Evolutionary conservation across 2,113 vertebrate genomes (phyloP), one percentile per base, ranked within the genome.

Genomic region (Corythoichthys intestinalis): DNA sequence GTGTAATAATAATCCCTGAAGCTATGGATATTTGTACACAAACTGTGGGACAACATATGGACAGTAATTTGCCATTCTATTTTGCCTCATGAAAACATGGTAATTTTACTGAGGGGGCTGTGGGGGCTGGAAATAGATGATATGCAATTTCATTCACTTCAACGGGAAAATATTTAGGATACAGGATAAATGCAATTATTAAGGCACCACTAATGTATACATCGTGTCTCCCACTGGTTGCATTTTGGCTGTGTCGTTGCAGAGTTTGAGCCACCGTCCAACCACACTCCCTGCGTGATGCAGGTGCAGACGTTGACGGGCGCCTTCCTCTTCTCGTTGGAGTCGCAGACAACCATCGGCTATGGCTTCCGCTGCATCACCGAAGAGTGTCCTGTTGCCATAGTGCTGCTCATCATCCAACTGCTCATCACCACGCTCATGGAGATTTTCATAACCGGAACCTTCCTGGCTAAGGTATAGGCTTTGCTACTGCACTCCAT

Each of bases 401-500:
- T 98, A 5, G 87, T 98, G 65, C 94, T 98, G 28, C 97, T 99
- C 41, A 97, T 99, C 58, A 76, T 93, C 15, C 97, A 99, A 85
- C 93, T 98, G 28, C 94, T 99, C 71, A 91, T 98, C 72, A 99
- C 97, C 81, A 98, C 95, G 89, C 94, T 97, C 79, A 88, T 98
- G 92, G 96, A 99, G 86, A 96, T 99, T 88, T 99, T 99, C 91
- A 96, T 99, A 91, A 99, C 97, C 0, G 97, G 97, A 13, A 98
- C 96, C 72, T 98, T 99, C 87, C 83, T 99, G 67, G 97, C 96
- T 46, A 99, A 99, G 91, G 92, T 92, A 65, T 20, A 46, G 44
- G 28, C n/a, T 20, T 44, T 14, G 12, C 11, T 49, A 49, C 15
- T 48, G 11, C 1, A 11, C 47, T 48, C 10, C 47, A 13, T 10